A percentile compares a stretch with the other conserved stretches of the same genome.
These are phyloP conservation scores for Pelodiscus sinensis DNA, from an alignment of 2,113 vertebrate genomes.

Conservation along the genomic window DNA sequence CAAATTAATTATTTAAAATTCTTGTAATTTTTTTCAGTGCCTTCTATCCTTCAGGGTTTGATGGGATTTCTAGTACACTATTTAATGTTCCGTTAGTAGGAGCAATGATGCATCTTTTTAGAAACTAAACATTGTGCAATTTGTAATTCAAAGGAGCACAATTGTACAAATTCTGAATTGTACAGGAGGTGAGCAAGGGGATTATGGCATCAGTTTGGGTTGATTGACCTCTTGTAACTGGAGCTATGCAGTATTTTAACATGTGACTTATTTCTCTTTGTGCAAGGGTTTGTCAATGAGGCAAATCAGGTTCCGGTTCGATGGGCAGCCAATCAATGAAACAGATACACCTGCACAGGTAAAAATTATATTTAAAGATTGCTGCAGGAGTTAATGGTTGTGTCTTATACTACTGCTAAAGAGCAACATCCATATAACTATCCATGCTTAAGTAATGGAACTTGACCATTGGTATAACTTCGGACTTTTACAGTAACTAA, in stretches of 20 bases:
- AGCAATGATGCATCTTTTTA: slow-evolving; percentile 47
- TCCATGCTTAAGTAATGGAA: neutral
- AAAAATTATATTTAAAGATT: slow-evolving; percentile 35
- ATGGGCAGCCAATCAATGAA: slow-evolving; percentile 98
- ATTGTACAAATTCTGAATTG: neutral
- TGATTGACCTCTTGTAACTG: neutral
- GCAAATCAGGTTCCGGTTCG: slow-evolving; percentile 99
- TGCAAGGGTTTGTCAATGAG: slow-evolving; percentile 95
- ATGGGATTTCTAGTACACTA: neutral
- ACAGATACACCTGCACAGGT: slow-evolving; percentile 98
- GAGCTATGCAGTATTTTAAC: neutral
- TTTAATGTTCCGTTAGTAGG: slow-evolving; percentile 12
- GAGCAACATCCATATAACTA: neutral
- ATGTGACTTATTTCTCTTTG: slow-evolving; percentile 28
- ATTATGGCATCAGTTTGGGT: rapidly evolving
- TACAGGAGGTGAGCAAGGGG: neutral
- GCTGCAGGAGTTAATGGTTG: neutral
- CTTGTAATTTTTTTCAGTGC: neutral
- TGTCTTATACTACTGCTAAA: neutral
- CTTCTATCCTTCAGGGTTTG: neutral
- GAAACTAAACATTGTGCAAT: neutral
- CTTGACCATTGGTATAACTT: neutral
- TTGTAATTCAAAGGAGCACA: slow-evolving; percentile 21
- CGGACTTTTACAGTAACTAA: neutral
- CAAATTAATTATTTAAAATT: neutral